These are phyloP conservation scores for Ptyas mucosa DNA, from an alignment of 2,113 vertebrate species.

Conservation along the genomic window DNA sequence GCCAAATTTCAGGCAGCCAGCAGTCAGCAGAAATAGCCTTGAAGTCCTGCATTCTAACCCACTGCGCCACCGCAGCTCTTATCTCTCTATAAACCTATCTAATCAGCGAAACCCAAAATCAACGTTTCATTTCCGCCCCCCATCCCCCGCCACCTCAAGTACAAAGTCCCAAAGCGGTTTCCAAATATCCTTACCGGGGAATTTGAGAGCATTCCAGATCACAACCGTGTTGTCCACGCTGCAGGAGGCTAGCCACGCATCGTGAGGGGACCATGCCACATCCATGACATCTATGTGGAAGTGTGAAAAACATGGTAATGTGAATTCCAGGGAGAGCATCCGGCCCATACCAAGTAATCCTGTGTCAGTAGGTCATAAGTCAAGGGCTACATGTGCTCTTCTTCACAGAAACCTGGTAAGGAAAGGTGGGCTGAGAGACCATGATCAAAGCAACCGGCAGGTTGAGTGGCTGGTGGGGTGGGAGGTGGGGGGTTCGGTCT, in stretches of 20 bases:
- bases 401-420: no score
- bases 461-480: not conserved
- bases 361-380: no score
- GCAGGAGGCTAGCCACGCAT: slow-evolving; percentile 95
- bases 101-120: not conserved
- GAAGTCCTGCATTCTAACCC: no score
- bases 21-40: no score
- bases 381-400: no score
- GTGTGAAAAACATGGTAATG: slow-evolving; percentile 1
- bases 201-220: slow-evolving; percentile 97
- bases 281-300: slow-evolving; percentile 91
- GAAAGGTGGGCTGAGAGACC: no score
- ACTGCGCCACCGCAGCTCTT: no score
- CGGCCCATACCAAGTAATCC: no score
- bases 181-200: slow-evolving; percentile 80
- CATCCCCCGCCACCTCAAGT: not conserved
- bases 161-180: not conserved
- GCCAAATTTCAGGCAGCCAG: no score
- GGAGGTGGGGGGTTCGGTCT: no score
- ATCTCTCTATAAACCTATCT: no score
- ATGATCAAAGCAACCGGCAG: not conserved
- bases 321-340: not conserved
- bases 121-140: not conserved
- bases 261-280: slow-evolving; percentile 96
- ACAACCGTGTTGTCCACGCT: slow-evolving; percentile 98